A percentile compares a stretch with the other conserved stretches of the same genome.
Evolutionary conservation across 2,888 invertebrate genomes (phyloP).

Genomic region (Uropetala carovei): DNA sequence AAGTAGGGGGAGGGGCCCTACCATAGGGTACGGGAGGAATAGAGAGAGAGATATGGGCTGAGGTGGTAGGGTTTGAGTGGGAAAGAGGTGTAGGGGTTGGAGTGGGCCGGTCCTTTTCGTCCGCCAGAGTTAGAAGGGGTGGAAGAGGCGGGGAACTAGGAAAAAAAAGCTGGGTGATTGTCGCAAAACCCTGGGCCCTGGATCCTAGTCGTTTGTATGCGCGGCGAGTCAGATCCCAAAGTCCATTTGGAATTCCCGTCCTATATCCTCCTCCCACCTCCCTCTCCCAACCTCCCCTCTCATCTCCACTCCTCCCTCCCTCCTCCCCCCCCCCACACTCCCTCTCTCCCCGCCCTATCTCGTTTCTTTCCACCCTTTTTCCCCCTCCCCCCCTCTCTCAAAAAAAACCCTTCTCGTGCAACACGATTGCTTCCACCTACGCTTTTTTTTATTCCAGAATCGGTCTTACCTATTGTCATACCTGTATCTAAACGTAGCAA

Average conservation of each 20-base stretch:
- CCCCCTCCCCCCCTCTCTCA: background rate
- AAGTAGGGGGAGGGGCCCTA: background rate
- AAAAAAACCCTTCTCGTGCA: background rate
- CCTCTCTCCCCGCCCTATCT: background rate
- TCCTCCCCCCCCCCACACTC: background rate
- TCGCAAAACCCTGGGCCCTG: slow-evolving; percentile 33
- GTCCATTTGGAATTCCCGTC: slow-evolving; percentile 53
- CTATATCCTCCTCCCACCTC: background rate
- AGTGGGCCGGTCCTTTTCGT: background rate
- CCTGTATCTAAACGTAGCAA: too few species aligned
- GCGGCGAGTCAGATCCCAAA: slow-evolving; percentile 24
- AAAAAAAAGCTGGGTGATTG: slow-evolving; percentile 39
- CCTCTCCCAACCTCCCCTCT: background rate
- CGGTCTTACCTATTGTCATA: too few species aligned
- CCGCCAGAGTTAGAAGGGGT: background rate
- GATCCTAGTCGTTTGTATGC: slow-evolving; percentile 37
- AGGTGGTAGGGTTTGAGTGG: background rate
- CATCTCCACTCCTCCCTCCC: background rate
- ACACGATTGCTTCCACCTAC: too few species aligned
- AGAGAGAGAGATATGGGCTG: background rate
- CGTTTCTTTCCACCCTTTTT: background rate
- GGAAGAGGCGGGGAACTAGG: background rate
- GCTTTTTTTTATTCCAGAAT: too few species aligned
- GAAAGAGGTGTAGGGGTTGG: background rate
- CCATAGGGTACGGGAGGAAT: background rate